Conservation (phyloP, 2,888 invertebrate genomes). For the Himalopsyche japonica region DNA sequence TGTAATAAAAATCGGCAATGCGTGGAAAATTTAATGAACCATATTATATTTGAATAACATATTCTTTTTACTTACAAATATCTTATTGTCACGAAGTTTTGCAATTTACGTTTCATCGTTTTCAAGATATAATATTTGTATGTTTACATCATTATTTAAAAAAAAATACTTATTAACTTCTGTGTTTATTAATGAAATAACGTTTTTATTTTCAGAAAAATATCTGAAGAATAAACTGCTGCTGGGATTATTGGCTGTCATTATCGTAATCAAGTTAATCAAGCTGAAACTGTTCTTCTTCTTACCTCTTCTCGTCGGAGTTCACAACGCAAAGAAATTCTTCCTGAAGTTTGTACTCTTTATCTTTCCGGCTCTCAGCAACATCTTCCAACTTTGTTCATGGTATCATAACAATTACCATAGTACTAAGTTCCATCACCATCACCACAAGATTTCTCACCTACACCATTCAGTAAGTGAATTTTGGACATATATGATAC, state of each 20-base stretch:
- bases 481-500: background rate
- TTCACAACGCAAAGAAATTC: slow-evolving; percentile 82
- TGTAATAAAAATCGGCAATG: too few relatives aligned
- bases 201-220: slow-evolving; percentile 65
- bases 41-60: too few relatives aligned
- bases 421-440: slow-evolving; percentile 77
- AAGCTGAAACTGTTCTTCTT: slow-evolving; percentile 81
- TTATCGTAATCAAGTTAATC: slow-evolving; percentile 78
- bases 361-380: slow-evolving; percentile 79
- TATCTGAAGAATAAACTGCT: slow-evolving; percentile 74
- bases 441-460: slow-evolving; percentile 79
- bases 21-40: too few relatives aligned
- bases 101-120: too few relatives aligned
- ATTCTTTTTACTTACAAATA: too few relatives aligned
- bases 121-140: too few relatives aligned
- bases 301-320: slow-evolving; percentile 75
- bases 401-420: slow-evolving; percentile 77
- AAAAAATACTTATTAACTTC: too few relatives aligned
- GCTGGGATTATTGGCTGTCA: slow-evolving; percentile 73
- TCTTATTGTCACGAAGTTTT: too few relatives aligned
- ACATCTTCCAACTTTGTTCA: slow-evolving; percentile 83
- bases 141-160: too few relatives aligned
- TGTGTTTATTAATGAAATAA: background rate
- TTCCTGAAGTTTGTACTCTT: slow-evolving; percentile 79
- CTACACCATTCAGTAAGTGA: slow-evolving; percentile 67